Evolutionary conservation across 2,113 vertebrate species (phyloP).

Genomic region (Istiophorus platypterus): DNA sequence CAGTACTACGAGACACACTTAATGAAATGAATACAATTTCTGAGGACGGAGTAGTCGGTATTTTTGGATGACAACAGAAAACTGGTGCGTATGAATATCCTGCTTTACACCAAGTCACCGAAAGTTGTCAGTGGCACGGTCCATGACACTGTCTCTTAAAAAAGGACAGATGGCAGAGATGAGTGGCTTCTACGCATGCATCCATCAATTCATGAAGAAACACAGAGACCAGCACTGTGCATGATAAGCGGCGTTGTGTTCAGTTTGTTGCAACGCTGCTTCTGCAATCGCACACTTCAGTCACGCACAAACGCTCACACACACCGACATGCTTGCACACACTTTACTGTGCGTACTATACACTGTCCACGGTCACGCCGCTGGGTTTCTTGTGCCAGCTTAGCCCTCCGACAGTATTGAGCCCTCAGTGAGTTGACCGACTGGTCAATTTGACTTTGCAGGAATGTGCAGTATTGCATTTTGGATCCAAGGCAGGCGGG

Average conservation of each 20-base stretch:
- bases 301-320: constrained; percentile 5
- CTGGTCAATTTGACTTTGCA: constrained; percentile 77
- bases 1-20: background rate
- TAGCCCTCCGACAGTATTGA: constrained; percentile 50
- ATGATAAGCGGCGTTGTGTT: background rate
- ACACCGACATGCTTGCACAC: background rate
- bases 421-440: constrained; percentile 49
- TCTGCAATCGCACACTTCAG: background rate
- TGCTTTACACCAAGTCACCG: background rate
- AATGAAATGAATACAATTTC: background rate
- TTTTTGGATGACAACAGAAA: background rate
- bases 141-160: background rate
- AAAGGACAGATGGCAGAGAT: background rate
- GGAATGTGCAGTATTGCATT: constrained; percentile 69
- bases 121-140: no score
- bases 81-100: no score
- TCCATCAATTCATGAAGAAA: background rate
- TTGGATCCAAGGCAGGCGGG: constrained; percentile 55
- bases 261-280: constrained; percentile 1
- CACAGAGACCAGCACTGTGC: background rate
- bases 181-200: background rate
- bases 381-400: constrained; percentile 26
- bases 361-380: background rate
- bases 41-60: background rate
- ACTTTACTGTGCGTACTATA: background rate